phyloP scores from a whole-genome alignment of 2,888 invertebrate species.

The Apoda limacodes region DNA sequence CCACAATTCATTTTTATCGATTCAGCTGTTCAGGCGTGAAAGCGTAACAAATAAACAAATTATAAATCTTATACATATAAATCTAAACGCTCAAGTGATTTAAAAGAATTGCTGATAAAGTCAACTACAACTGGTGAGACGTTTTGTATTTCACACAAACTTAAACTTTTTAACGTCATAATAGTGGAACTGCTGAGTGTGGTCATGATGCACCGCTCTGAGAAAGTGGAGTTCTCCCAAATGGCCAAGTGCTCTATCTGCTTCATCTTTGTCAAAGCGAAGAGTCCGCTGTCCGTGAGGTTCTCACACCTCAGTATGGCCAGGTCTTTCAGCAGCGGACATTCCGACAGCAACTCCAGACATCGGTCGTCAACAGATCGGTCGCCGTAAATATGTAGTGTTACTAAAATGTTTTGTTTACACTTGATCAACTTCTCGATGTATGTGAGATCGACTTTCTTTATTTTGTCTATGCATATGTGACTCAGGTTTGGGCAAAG shows the following conservation, averaged over 20 bases:
- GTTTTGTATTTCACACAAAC: conserved; percentile 50
- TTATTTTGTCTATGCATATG: conserved; percentile 55
- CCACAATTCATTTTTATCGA: no score
- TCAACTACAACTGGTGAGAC: conserved; percentile 48
- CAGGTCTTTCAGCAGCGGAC: conserved; percentile 39
- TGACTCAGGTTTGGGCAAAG: conserved; percentile 41
- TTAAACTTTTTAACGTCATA: conserved; percentile 41
- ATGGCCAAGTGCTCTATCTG: conserved; percentile 43
- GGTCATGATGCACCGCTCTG: conserved; percentile 36
- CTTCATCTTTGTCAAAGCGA: conserved; percentile 33
- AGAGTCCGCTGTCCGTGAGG: conserved; percentile 47
- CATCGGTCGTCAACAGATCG: conserved; percentile 42
- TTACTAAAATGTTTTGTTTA: conserved; percentile 35
- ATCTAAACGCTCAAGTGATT: no score
- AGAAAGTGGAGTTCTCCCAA: conserved; percentile 55
- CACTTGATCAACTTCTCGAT: conserved; percentile 38
- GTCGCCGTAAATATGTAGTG: conserved; percentile 52
- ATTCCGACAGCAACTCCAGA: conserved; percentile 39
- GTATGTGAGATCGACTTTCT: conserved; percentile 36
- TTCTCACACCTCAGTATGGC: conserved; percentile 52
- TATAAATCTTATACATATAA: no score
- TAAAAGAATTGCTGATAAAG: no score
- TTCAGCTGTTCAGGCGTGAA: no score
- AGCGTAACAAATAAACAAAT: no score
- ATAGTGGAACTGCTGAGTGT: conserved; percentile 38